Conservation (phyloP, 1,140 invertebrate genomes). For the Drosophila ambigua region DNA sequence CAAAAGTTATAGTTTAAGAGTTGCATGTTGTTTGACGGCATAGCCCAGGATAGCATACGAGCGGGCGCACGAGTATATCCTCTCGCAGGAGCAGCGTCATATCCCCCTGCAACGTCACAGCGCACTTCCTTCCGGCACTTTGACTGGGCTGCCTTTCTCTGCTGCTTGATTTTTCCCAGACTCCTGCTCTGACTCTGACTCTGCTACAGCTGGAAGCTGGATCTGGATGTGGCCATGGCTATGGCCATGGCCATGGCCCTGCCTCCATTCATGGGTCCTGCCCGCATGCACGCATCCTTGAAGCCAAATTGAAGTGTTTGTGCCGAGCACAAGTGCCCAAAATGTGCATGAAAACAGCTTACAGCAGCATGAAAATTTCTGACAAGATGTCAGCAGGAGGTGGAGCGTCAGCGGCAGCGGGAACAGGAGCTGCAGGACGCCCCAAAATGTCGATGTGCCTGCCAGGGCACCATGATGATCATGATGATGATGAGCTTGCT, state of each 20-base stretch:
- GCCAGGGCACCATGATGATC: conserved; percentile 2
- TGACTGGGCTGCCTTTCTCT: conserved; percentile 47
- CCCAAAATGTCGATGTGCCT: conserved; percentile 16
- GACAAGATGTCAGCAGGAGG: conserved; percentile 54
- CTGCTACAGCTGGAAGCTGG: neutral
- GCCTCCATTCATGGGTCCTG: neutral
- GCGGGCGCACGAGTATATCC: neutral
- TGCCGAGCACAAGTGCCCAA: conserved; percentile 72
- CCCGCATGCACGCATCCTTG: conserved; percentile 62
- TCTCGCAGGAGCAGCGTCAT: conserved; percentile 11
- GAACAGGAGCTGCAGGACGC: neutral
- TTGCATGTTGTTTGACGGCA: conserved; percentile 58
- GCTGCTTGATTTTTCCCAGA: conserved; percentile 60
- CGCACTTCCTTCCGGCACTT: conserved; percentile 71
- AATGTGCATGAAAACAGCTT: conserved; percentile 81
- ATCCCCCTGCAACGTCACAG: conserved; percentile 33
- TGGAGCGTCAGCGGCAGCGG: conserved; percentile 1
- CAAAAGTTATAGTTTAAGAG: conserved; percentile 82
- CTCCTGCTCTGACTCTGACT: conserved; percentile 20
- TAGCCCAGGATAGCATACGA: conserved; percentile 1
- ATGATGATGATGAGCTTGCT: conserved; percentile 21
- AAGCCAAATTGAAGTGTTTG: conserved; percentile 79
- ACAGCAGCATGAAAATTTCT: conserved; percentile 76
- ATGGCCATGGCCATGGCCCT: conserved; percentile 6
- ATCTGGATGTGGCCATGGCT: too few relatives aligned